Conservation (phyloP, 2,797 vertebrate genomes). For the Merluccius polli region DNA sequence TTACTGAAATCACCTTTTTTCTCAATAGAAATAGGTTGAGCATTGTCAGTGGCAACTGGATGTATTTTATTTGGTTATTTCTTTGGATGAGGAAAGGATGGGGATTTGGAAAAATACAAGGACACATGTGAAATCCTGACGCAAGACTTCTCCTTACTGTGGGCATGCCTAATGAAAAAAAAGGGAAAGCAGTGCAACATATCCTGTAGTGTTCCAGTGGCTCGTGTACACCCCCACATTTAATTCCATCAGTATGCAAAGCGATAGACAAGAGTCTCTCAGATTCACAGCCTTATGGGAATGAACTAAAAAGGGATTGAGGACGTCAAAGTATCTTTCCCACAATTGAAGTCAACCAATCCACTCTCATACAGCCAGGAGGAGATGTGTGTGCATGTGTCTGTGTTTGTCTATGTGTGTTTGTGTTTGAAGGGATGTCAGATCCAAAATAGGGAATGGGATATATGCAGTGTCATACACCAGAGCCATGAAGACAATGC, state of each 20-base stretch:
- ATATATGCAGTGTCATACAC: constrained; percentile 48
- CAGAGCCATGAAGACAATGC: constrained; percentile 43
- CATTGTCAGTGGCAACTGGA: neutral
- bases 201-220: constrained; percentile 24
- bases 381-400: constrained; percentile 11
- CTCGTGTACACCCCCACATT: constrained; percentile 40
- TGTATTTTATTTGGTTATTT: neutral
- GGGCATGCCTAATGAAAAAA: constrained; percentile 43
- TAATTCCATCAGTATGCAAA: constrained; percentile 59
- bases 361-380: neutral
- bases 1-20: too few species aligned
- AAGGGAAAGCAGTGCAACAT: constrained; percentile 26
- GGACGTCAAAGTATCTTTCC: constrained; percentile 52
- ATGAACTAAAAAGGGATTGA: constrained; percentile 37
- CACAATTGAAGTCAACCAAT: constrained; percentile 37
- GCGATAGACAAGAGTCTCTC: constrained; percentile 40
- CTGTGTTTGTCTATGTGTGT: neutral
- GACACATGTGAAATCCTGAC: constrained; percentile 47
- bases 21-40: too few species aligned
- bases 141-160: constrained; percentile 54
- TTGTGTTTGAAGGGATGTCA: constrained; percentile 33
- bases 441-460: constrained; percentile 42
- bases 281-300: constrained; percentile 52
- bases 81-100: constrained; percentile 19
- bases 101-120: constrained; percentile 43